These are phyloP conservation scores for Sitophilus oryzae DNA, from an alignment of 1,140 invertebrate genomes.

Conservation along the genomic window DNA sequence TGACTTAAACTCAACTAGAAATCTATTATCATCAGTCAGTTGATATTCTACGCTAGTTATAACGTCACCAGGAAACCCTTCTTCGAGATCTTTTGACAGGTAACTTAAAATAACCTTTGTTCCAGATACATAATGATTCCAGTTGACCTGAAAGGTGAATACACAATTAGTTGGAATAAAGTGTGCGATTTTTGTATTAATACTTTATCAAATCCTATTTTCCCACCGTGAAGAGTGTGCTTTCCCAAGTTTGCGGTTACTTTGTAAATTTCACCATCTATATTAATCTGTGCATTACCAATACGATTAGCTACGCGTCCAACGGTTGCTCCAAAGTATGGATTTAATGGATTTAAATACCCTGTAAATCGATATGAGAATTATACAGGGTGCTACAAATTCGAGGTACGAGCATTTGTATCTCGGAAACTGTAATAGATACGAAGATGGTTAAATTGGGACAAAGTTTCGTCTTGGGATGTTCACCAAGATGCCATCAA, in stretches of 20 bases:
- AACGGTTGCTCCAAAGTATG: slow-evolving; percentile 82
- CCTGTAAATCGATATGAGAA: slow-evolving; percentile 43
- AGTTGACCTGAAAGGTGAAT: slow-evolving; percentile 24
- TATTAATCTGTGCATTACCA: slow-evolving; percentile 57
- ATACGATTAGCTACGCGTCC: slow-evolving; percentile 88
- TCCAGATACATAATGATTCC: slow-evolving; percentile 38
- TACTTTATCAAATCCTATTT: slow-evolving; percentile 83
- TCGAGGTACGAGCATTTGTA: too few species aligned
- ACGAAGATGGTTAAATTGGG: too few species aligned
- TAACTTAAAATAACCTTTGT: slow-evolving; percentile 42
- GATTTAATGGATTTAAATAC: slow-evolving; percentile 56
- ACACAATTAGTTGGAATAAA: too few species aligned
- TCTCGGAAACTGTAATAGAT: too few species aligned
- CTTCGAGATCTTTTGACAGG: slow-evolving; percentile 61
- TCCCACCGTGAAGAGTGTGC: slow-evolving; percentile 82
- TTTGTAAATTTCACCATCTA: slow-evolving; percentile 64
- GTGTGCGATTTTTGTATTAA: too few species aligned
- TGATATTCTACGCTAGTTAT: slow-evolving; percentile 62
- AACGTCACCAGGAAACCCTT: slow-evolving; percentile 80
- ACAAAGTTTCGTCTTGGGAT: too few species aligned
- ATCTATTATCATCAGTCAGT: slow-evolving; percentile 63
- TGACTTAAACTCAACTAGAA: slow-evolving; percentile 67
- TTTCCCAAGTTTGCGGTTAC: slow-evolving; percentile 65
- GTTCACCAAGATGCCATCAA: too few species aligned
- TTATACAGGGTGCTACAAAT: too few species aligned